Evolutionary conservation across 2,113 vertebrate species (phyloP), one percentile per base, ranked within the genome.

Genomic region (Megaleporinus macrocephalus): DNA sequence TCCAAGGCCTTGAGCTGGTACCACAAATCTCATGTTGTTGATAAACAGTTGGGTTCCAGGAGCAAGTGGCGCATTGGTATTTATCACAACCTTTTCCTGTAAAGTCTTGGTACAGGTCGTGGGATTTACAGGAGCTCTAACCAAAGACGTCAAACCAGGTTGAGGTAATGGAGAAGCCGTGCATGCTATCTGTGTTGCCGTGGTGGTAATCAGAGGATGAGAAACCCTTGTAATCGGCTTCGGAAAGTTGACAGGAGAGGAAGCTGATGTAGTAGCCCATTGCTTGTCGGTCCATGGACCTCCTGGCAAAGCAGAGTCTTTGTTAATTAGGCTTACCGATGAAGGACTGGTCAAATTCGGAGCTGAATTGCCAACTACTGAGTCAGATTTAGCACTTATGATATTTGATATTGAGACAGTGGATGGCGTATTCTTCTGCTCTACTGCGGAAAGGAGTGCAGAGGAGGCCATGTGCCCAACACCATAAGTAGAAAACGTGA

Each of bases 21-120:
- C 97, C 88, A 98, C 92, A 92, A 99, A 97, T 68, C 94, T 85
- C 75, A 95, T 91, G 88, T 95, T 97, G 84, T 97, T 98, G 86
- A 99, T 95, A 86, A 99, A 90, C 75, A 99, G 97, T 80, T 99
- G 97, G 80, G 97, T 98, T 82, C 97, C 98, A 86, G 96, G 96
- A 84, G 95, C 94, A 79, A 99, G 95, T 77, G 96, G 95, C 3
- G 95, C 92, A 82, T 91, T 95, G 1, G 96, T 98, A 85, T 96
- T 99, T 87, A 99, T 97, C 63, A 99, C 93, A 89, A 99, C 95
- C 87, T 95, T 98, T 90, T 99, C 96, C 71, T 96, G 96, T 87
- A 96, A 73, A 63, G 90, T 93, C 85, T 89, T 92, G 78, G 90
- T 81, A 30, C 87, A 62, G 80, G 91, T 73, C 79, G 86, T 76